Percentiles rank a stretch among this genome's conserved stretches.
These are phyloP conservation scores for Zaprionus gabonicus DNA, from an alignment of 1,140 invertebrate species.

Conservation along the genomic window DNA sequence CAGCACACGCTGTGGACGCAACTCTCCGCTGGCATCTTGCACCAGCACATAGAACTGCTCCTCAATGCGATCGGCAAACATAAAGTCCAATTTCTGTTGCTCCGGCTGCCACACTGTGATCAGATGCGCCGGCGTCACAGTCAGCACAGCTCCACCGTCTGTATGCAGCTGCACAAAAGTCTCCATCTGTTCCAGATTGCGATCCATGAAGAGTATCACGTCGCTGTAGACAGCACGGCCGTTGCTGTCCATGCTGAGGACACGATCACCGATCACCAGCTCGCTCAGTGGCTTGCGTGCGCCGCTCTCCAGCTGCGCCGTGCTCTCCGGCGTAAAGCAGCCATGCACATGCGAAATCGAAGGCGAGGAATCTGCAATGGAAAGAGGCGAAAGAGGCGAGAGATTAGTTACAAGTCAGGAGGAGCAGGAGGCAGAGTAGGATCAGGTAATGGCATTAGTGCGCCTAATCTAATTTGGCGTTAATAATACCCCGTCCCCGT, in stretches of 20 bases:
- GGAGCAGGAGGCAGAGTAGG: conserved; percentile 17
- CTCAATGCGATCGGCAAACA: conserved; percentile 87
- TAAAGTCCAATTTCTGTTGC: conserved; percentile 78
- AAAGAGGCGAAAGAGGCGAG: conserved; percentile 25
- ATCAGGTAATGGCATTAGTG: conserved; percentile 77
- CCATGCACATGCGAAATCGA: conserved; percentile 92
- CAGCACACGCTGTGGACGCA: conserved; percentile 88
- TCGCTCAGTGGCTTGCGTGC: conserved; percentile 87
- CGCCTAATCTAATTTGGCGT: conserved; percentile 83
- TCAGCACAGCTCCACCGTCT: conserved; percentile 88
- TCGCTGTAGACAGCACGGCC: conserved; percentile 92
- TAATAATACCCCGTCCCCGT: conserved; percentile 58
- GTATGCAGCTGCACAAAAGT: conserved; percentile 91
- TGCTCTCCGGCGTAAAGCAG: conserved; percentile 90
- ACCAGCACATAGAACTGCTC: conserved; percentile 85
- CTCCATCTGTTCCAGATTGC: conserved; percentile 88
- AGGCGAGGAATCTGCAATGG: conserved; percentile 93
- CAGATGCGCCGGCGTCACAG: conserved; percentile 94
- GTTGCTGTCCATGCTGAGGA: conserved; percentile 90
- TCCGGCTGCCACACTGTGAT: conserved; percentile 85
- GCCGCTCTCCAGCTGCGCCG: conserved; percentile 87
- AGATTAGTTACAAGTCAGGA: conserved; percentile 11
- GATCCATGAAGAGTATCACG: conserved; percentile 95
- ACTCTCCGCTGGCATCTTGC: conserved; percentile 82
- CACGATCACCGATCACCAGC: conserved; percentile 91